These are phyloP conservation scores for Hyperopisus bebe DNA, from an alignment of 2,113 vertebrate species.

Conservation along the genomic window DNA sequence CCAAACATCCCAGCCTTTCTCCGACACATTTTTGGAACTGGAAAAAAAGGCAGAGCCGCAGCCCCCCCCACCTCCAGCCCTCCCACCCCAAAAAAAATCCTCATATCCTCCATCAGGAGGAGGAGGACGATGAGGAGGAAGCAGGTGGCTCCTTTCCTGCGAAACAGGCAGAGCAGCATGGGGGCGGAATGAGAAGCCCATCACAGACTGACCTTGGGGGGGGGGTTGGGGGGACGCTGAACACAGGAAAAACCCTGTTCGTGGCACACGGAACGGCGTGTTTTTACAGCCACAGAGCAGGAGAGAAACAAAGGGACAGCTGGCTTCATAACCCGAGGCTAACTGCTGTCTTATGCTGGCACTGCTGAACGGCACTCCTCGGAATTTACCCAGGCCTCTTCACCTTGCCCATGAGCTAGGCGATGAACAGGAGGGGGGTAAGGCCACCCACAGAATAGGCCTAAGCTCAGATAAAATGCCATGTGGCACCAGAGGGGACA, in stretches of 20 bases:
- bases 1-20: slow-evolving; percentile 46
- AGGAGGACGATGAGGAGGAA: slow-evolving; percentile 13
- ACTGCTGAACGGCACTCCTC: not conserved
- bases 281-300: not conserved
- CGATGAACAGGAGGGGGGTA: not conserved
- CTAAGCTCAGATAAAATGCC: not conserved
- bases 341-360: not conserved
- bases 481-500: not conserved
- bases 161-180: not conserved
- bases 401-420: not conserved
- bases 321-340: not conserved
- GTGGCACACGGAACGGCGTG: not conserved
- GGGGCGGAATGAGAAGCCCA: not conserved
- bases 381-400: not conserved
- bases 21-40: slow-evolving; percentile 47
- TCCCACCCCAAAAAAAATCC: not conserved
- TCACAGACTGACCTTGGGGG: slow-evolving; percentile 13
- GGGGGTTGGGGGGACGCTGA: not conserved
- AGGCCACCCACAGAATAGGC: not conserved
- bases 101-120: slow-evolving; percentile 7
- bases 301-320: not conserved
- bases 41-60: not conserved
- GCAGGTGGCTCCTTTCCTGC: slow-evolving; percentile 14
- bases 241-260: slow-evolving; percentile 13
- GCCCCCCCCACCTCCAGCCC: not conserved